phyloP scores from a whole-genome alignment of 1,140 invertebrate species.

The Atopsyche davidsoni region DNA sequence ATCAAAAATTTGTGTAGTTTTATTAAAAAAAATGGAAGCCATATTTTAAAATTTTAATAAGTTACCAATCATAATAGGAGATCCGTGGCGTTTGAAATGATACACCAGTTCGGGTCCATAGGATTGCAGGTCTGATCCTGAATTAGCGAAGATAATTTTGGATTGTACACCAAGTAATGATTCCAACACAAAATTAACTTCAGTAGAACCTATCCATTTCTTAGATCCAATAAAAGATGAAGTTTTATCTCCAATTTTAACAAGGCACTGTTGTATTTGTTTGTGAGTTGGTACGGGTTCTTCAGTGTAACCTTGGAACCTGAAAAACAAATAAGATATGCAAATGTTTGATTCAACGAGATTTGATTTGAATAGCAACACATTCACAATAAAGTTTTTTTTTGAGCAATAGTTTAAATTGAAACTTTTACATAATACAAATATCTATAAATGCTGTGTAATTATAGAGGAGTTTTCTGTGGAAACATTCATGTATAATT shows the following conservation, averaged over 20 bases:
- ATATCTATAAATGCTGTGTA: too few species aligned
- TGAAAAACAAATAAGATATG: slow-evolving; percentile 36
- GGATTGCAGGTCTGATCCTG: slow-evolving; percentile 75
- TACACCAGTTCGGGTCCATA: slow-evolving; percentile 74
- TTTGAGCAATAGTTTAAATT: too few species aligned
- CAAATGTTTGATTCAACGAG: too few species aligned
- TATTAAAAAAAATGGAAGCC: too few species aligned
- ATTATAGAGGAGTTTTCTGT: too few species aligned
- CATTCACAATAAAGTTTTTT: too few species aligned
- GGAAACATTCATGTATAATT: too few species aligned
- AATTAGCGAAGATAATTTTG: slow-evolving; percentile 78
- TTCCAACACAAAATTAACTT: slow-evolving; percentile 90
- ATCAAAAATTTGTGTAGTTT: too few species aligned
- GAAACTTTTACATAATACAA: too few species aligned
- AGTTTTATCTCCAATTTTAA: slow-evolving; percentile 92
- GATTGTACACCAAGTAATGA: slow-evolving; percentile 71
- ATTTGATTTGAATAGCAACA: too few species aligned
- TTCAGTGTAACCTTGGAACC: slow-evolving; percentile 87
- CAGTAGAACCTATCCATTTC: slow-evolving; percentile 98
- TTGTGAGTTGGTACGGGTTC: slow-evolving; percentile 75
- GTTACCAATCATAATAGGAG: slow-evolving; percentile 97
- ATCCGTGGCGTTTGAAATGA: slow-evolving; percentile 91
- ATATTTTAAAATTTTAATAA: too few species aligned
- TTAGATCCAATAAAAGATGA: slow-evolving; percentile 80
- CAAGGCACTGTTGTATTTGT: slow-evolving; percentile 89